Conservation (phyloP, 1,140 invertebrate species). For the Temnothorax nylanderi region DNA sequence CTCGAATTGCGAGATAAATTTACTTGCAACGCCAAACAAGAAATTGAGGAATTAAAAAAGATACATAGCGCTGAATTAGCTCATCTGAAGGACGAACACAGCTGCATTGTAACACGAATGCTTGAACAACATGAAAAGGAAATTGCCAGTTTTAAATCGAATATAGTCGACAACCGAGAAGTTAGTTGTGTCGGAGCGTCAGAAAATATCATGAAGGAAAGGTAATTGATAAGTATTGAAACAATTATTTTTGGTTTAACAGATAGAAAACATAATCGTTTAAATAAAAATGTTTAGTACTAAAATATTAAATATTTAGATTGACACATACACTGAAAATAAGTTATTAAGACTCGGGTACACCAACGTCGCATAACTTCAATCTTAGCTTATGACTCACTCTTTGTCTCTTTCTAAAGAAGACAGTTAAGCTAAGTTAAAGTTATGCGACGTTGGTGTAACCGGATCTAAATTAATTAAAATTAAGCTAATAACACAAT, state of each 20-base stretch:
- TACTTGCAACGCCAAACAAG: slow-evolving; percentile 87
- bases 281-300: slow-evolving; percentile 25
- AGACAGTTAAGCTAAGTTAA: no score
- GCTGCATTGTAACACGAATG: slow-evolving; percentile 80
- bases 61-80: slow-evolving; percentile 83
- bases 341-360: no score
- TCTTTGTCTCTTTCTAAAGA: no score
- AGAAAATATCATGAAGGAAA: slow-evolving; percentile 72
- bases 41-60: slow-evolving; percentile 83
- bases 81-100: slow-evolving; percentile 87
- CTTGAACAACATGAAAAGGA: slow-evolving; percentile 80
- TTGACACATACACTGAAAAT: slow-evolving; percentile 3
- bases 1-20: slow-evolving; percentile 89
- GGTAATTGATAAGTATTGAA: slow-evolving; percentile 57
- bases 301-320: slow-evolving; percentile 49
- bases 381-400: no score
- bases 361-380: no score
- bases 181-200: not conserved
- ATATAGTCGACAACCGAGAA: slow-evolving; percentile 34
- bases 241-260: not conserved
- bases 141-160: slow-evolving; percentile 67
- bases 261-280: not conserved
- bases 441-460: no score
- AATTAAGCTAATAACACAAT: no score
- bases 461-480: no score